These are phyloP conservation scores for Ceramica pisi DNA, from an alignment of 2,888 invertebrate genomes.

Conservation along the genomic window DNA sequence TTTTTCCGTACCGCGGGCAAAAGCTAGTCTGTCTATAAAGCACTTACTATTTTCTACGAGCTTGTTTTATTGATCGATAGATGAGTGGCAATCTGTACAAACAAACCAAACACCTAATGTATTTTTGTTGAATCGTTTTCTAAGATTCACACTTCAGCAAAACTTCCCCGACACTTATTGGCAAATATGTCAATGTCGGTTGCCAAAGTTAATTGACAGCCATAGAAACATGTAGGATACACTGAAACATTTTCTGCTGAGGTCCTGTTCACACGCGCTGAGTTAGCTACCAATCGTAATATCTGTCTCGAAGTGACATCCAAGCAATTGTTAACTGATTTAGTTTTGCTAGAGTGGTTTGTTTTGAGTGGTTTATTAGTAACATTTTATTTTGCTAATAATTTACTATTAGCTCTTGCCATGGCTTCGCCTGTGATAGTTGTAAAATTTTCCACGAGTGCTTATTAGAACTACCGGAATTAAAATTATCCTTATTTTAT, in stretches of 20 bases:
- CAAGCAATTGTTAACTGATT: constrained; percentile 23
- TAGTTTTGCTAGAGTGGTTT: constrained; percentile 13
- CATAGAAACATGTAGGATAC: constrained; percentile 1
- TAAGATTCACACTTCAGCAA: background rate
- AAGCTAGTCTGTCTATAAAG: no score
- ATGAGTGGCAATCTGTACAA: background rate
- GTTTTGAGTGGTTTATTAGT: background rate
- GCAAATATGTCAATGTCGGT: constrained; percentile 11
- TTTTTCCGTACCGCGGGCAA: no score
- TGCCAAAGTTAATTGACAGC: constrained; percentile 32
- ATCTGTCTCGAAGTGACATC: constrained; percentile 26
- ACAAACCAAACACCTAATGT: background rate
- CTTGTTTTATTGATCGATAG: no score
- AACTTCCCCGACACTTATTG: constrained; percentile 9
- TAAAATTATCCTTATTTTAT: no score
- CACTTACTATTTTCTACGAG: background rate
- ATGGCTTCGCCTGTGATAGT: no score
- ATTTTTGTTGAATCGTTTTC: background rate
- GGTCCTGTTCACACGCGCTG: constrained; percentile 14
- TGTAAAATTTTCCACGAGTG: no score
- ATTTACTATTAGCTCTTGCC: no score
- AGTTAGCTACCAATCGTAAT: constrained; percentile 23
- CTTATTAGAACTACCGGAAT: no score
- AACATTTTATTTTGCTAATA: background rate
- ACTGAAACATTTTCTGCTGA: constrained; percentile 24